Evolutionary conservation across 2,113 vertebrate species (phyloP).

Genomic region (Castor canadensis): DNA sequence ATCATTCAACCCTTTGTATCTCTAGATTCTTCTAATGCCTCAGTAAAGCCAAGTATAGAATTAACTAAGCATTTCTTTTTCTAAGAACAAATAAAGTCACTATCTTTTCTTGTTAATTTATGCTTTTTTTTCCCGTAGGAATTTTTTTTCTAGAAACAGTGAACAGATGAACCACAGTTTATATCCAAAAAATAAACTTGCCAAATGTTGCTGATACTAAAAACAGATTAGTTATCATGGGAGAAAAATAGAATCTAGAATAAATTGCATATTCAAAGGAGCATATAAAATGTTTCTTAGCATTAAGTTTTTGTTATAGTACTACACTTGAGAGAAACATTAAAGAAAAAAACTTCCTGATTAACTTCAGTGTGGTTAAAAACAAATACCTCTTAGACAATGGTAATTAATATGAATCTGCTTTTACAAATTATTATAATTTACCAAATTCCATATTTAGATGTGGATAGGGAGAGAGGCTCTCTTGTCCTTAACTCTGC

Average conservation of each 20-base stretch:
- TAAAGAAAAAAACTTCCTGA: constrained; percentile 70
- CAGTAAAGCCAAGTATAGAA: constrained; percentile 46
- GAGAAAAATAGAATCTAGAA: constrained; percentile 85
- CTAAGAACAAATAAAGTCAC: constrained; percentile 68
- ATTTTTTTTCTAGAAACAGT: constrained; percentile 54
- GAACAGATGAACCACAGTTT: constrained; percentile 75
- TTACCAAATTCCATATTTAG: constrained; percentile 67
- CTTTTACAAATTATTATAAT: constrained; percentile 71
- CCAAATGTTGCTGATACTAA: constrained; percentile 83
- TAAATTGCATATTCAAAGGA: constrained; percentile 88
- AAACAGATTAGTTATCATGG: constrained; percentile 83
- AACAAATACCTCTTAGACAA: constrained; percentile 77
- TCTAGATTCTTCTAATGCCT: constrained; percentile 28
- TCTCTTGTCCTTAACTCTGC: constrained; percentile 66
- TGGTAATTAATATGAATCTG: constrained; percentile 79
- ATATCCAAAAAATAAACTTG: constrained; percentile 79
- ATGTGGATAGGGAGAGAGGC: constrained; percentile 16
- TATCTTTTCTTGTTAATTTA: constrained; percentile 69
- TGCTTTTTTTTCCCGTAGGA: constrained; percentile 67
- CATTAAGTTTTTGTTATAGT: constrained; percentile 82
- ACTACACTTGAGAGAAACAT: constrained; percentile 82
- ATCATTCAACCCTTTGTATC: constrained; percentile 5
- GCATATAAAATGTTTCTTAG: constrained; percentile 84
- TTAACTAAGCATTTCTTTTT: constrained; percentile 45
- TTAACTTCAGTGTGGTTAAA: constrained; percentile 75